phyloP scores from a whole-genome alignment of 2,888 invertebrate genomes.

The Eurois occulta region DNA sequence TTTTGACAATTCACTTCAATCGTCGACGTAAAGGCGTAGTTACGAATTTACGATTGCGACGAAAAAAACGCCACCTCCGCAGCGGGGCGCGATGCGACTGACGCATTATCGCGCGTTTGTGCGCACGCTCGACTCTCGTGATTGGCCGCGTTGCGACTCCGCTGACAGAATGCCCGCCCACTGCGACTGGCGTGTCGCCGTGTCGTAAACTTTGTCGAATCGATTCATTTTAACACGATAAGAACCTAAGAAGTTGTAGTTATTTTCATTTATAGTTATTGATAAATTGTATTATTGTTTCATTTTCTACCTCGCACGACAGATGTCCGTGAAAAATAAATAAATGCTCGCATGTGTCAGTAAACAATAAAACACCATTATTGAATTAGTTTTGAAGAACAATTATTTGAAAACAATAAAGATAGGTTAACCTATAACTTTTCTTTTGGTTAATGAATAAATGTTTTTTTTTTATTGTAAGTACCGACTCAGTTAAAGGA shows the following conservation, averaged over 20 bases:
- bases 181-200: conserved; percentile 74
- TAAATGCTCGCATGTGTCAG: conserved; percentile 4
- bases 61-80: conserved; percentile 76
- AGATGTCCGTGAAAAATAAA: conserved; percentile 27
- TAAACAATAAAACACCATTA: conserved; percentile 17
- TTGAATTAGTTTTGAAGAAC: neutral
- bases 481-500: neutral
- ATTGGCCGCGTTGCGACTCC: conserved; percentile 72
- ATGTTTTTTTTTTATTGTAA: neutral
- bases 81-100: conserved; percentile 76
- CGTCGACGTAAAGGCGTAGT: conserved; percentile 51
- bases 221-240: conserved; percentile 64
- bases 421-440: neutral
- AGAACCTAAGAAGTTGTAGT: conserved; percentile 49
- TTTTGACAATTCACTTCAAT: conserved; percentile 63
- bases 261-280: conserved; percentile 50
- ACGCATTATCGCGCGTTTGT: conserved; percentile 72
- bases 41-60: conserved; percentile 68
- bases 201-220: conserved; percentile 67
- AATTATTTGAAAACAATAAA: conserved; percentile 4
- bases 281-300: conserved; percentile 46
- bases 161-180: conserved; percentile 72
- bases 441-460: neutral
- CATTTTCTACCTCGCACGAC: conserved; percentile 25
- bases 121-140: conserved; percentile 69